These are phyloP conservation scores for Silvanus unidentatus DNA, from an alignment of 2,888 invertebrate species.

Conservation along the genomic window DNA sequence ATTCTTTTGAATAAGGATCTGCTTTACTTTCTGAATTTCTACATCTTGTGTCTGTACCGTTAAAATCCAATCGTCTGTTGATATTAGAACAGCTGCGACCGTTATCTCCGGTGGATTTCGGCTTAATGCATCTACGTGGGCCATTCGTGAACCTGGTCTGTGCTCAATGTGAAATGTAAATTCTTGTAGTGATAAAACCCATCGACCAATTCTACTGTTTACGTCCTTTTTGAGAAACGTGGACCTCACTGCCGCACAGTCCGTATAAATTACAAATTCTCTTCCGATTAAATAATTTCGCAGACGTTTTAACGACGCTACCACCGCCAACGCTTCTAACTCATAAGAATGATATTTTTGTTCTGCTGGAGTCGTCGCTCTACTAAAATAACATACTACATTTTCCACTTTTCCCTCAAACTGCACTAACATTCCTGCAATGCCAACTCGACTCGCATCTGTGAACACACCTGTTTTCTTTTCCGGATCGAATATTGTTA, in stretches of 20 bases:
- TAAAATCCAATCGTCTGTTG: background rate
- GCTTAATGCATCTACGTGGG: slow-evolving; percentile 21
- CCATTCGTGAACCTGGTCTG: slow-evolving; percentile 17
- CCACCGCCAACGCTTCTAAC: slow-evolving; percentile 33
- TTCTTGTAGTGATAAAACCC: slow-evolving; percentile 22
- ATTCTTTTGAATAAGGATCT: background rate
- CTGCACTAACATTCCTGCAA: slow-evolving; percentile 25
- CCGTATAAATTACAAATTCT: slow-evolving; percentile 19
- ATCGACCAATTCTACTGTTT: slow-evolving; percentile 20
- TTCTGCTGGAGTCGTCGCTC: slow-evolving; percentile 11
- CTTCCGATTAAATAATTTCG: slow-evolving; percentile 18
- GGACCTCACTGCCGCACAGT: slow-evolving; percentile 19
- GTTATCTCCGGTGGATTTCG: slow-evolving; percentile 14
- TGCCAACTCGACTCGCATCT: slow-evolving; percentile 19
- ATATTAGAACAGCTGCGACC: background rate
- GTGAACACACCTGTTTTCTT: slow-evolving; percentile 19
- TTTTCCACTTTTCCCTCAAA: slow-evolving; percentile 7
- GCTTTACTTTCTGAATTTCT: background rate
- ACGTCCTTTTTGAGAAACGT: slow-evolving; percentile 20
- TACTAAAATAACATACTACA: slow-evolving; percentile 15
- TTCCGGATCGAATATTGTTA: slow-evolving; percentile 16
- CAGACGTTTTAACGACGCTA: slow-evolving; percentile 20
- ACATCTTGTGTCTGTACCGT: background rate
- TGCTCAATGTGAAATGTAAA: slow-evolving; percentile 19
- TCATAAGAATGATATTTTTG: slow-evolving; percentile 27